Base-by-base conservation (phyloP, 2,797 vertebrate species). In the Rhinella marina region DNA sequence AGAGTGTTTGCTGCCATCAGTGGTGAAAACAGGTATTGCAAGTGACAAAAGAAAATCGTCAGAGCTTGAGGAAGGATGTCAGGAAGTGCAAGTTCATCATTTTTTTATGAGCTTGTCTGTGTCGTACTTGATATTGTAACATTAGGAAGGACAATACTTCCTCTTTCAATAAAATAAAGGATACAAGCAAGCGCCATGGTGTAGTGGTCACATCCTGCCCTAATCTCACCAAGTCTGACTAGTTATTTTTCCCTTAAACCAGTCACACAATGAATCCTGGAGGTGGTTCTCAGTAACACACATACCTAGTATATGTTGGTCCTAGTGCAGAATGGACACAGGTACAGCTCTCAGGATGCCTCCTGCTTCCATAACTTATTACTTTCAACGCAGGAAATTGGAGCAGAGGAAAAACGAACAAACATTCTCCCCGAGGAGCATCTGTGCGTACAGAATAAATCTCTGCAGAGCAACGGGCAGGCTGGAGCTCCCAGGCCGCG, bases 321-420 rank as follows among this genome's bases (percentile, higher is more conserved):
- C 41, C 14, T 13, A 14, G 6, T 1, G 21, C 57, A 59, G 17
- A 59, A 17, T 59, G 57, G 6, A 17, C 57, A 59, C 3, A 2
- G 13, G 23, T 13, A n/a, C 9, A 23, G 72, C 23, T 21, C 72
- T 13, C 5, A 14, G 29, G 10, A 87, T 32, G 2, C 17, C 50
- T 64, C 57, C 41, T 32, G 64, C 3, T 48, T 6, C 8, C 23
- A 29, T 82, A 27, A 57, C 79, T 29, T 66, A 27, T 68, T 54
- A 62, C 57, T 50, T 82, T 64, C 57, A 25, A 62, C 17, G 13
- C 8, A 83, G 81, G 80, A 82, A 64, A 81, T 29, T 61, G 29
- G 48, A 52, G 29, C n/a, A 48, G 64, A 73, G 56, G 86, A 62
- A 78, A 68, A 87, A 52, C 1, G 13, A 83, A 72, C 78, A 8